Evolutionary conservation across 2,888 invertebrate genomes (phyloP), one percentile per base, ranked within the genome.

Genomic region (Yponomeuta cagnagella): DNA sequence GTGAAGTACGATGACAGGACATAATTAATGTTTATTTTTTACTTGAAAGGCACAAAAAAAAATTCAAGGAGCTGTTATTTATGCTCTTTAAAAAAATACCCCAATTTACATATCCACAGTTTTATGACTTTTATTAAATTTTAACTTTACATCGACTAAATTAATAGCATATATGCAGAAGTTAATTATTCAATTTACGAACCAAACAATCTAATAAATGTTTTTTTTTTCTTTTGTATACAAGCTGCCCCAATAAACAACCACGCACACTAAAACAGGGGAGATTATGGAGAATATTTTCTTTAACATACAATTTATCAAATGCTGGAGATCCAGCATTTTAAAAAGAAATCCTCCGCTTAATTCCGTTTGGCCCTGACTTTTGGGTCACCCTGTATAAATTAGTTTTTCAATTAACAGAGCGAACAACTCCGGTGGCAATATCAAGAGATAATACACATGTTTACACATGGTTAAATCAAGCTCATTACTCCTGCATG

Each of bases 401-500:
- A 43, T 43, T 43, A 5, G 23, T n/a, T 65, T 65, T 65, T 65
- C 65, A 65, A 65, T 65, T 65, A 65, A 65, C 33, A 23, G 10
- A 31, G 33, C 65, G 2, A 65, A 10, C 65, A 65, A 65, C 65
- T 12, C 65, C 65, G 65, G 65, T 65, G 65, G 65, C 65, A 65
- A 30, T 30, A 65, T 15, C 65, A 30, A 12, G 65, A 65, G 33
- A 31, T 65, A 65, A 65, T 31, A 68, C 68, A 68, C 68, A 68
- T 68, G 68, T 68, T 68, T 68, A 43, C 68, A 68, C 68, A 68
- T 48, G 68, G 68, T 68, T 48, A 43, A 68, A 68, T 43, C 33
- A 48, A 33, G 15, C 70, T 70, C 70, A 70, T 70, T 63, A 70
- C 12, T 52, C 63, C 63, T 70, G 30, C 48, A 30, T 12, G 2